Base-by-base conservation (phyloP, 2,113 vertebrate genomes). In the Gadus chalcogrammus region DNA sequence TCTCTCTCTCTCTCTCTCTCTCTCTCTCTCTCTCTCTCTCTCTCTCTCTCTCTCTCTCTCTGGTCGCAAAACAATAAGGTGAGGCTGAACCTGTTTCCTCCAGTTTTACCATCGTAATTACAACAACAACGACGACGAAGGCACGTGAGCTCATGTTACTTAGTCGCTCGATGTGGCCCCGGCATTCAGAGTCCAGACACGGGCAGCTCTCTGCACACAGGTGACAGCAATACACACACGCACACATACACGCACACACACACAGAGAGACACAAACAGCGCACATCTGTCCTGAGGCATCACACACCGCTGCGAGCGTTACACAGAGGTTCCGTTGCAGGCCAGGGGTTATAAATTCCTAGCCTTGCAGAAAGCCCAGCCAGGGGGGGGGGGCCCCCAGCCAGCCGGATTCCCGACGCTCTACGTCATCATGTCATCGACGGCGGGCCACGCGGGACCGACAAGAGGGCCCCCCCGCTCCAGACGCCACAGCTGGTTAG, bases 401-500 rank as follows among this genome's bases (percentile, higher is more conserved):
- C 78, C 61, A 72, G 42, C 8, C 42, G 11, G 42, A 81, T 85
- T 88, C 87, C 83, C 79, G 52, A 70, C 69, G 72, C 55, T 18
- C 82, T 68, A 70, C 64, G 72, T 87, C 80, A 87, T 74, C 28
- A 71, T 76, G 80, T 85, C 87, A 84, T 22, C 73, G 80, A 86
- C 85, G 88, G 80, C 89, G 84, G 87, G 74, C 82, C 81, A 84
- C 71, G 61, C 68, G 22, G 64, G 75, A 80, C 75, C 38, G 52
- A 71, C 69, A 83, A 83, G 73, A 13, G 42, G 42, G 42, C 42
- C 42, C 42, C 42, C 42, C 42, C 9, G 83, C 87, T 83, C 85
- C 79, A 84, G 84, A 81, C 70, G 80, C 81, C 70, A 62, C 48
- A 82, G 85, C 77, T 80, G 77, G 76, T 90, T 85, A 90, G 80